Evolutionary conservation across 2,888 invertebrate genomes (phyloP).

Genomic region (Metopia argyrocephala): DNA sequence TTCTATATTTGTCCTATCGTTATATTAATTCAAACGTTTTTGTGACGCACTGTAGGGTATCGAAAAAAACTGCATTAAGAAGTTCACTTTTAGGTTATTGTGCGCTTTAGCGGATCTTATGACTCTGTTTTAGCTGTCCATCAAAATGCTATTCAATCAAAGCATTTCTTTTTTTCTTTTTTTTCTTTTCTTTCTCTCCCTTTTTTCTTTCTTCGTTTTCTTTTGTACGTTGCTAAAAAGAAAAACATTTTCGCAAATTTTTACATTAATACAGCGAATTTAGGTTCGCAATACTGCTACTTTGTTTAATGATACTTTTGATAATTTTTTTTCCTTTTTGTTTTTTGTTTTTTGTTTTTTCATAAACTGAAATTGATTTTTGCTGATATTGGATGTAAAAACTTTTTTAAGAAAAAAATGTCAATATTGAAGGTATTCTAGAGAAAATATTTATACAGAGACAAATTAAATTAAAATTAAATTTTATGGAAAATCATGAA

Average conservation of each 20-base stretch:
- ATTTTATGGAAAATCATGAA: too few species aligned
- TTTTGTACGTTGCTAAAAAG: background rate
- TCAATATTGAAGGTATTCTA: too few species aligned
- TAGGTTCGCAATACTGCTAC: slow-evolving; percentile 26
- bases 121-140: slow-evolving; percentile 14
- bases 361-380: too few species aligned
- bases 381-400: too few species aligned
- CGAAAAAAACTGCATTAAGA: too few species aligned
- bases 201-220: background rate
- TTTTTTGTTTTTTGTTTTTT: too few species aligned
- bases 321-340: background rate
- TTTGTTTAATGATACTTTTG: slow-evolving; percentile 34
- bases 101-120: background rate
- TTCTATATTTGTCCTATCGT: too few species aligned
- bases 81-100: background rate
- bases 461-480: too few species aligned
- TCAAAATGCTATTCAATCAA: slow-evolving; percentile 53
- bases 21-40: too few species aligned
- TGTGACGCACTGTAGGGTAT: too few species aligned
- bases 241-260: slow-evolving; percentile 4
- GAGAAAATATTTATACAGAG: too few species aligned
- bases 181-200: background rate
- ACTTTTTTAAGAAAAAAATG: too few species aligned
- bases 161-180: background rate
- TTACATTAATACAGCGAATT: slow-evolving; percentile 2